phyloP scores from a whole-genome alignment of 2,113 vertebrate genomes.

The Pelusios castaneus region DNA sequence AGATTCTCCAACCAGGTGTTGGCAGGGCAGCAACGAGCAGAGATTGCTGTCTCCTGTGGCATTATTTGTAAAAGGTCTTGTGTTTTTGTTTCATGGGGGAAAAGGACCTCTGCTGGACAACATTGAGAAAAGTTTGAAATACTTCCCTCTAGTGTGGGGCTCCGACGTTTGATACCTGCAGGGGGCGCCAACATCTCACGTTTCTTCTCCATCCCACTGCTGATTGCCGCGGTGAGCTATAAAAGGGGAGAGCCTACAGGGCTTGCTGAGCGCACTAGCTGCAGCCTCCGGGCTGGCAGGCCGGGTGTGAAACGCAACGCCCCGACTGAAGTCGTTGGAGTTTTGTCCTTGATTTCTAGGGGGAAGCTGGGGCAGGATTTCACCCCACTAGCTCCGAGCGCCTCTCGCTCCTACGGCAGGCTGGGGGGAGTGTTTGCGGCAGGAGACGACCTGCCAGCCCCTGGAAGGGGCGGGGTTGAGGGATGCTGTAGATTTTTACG shows the following conservation, averaged over 20 bases:
- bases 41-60: neutral
- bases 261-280: no score
- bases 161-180: neutral
- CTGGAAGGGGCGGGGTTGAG: rapidly evolving
- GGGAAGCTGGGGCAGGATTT: no score
- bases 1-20: neutral
- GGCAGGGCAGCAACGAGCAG: neutral
- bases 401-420: no score
- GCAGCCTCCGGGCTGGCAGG: neutral
- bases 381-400: neutral
- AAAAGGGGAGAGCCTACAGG: neutral
- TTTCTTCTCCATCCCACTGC: rapidly evolving
- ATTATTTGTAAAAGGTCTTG: neutral
- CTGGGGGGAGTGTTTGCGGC: rapidly evolving
- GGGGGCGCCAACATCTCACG: constrained; percentile 5
- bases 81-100: neutral
- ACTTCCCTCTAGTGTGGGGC: neutral
- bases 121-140: neutral
- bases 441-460: neutral
- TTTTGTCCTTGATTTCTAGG: neutral
- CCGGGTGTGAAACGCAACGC: neutral
- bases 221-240: rapidly evolving
- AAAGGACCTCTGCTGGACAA: constrained; percentile 51
- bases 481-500: neutral
- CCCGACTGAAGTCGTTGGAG: neutral